These are phyloP conservation scores for Heliconius aoede DNA, from an alignment of 2,888 invertebrate species.

Conservation along the genomic window DNA sequence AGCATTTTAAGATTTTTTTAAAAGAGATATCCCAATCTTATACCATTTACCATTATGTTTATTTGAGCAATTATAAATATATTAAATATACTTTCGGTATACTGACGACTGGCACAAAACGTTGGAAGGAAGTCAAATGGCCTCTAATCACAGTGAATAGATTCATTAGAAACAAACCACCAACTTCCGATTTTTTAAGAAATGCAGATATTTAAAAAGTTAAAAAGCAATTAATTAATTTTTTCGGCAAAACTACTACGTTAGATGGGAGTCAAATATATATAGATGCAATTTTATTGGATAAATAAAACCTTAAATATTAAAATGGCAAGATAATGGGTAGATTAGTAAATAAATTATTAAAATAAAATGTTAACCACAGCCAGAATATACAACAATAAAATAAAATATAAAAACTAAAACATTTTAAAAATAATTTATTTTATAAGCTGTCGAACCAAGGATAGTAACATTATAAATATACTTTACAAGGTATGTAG, in stretches of 20 bases:
- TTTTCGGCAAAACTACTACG: neutral
- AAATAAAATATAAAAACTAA: slow-evolving; percentile 1
- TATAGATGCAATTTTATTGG: neutral
- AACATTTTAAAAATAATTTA: neutral
- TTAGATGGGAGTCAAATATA: too few species aligned
- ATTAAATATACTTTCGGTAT: neutral
- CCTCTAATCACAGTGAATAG: slow-evolving; percentile 28
- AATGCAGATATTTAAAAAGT: neutral
- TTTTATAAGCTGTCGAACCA: neutral
- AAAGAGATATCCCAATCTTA: too few species aligned
- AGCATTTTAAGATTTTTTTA: too few species aligned
- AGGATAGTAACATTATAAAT: neutral
- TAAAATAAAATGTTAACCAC: slow-evolving; percentile 5
- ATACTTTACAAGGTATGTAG: slow-evolving; percentile 33
- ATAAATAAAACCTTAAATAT: neutral
- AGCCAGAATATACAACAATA: neutral
- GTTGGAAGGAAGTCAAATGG: slow-evolving; percentile 39
- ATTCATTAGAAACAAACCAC: slow-evolving; percentile 23
- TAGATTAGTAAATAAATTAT: neutral
- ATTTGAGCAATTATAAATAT: slow-evolving; percentile 25
- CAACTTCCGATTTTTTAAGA: neutral
- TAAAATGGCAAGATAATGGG: neutral
- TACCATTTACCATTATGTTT: neutral
- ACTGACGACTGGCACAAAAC: slow-evolving; percentile 43
- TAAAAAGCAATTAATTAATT: neutral